Percentiles rank a stretch among this genome's conserved stretches.
These are phyloP conservation scores for Choristoneura fumiferana DNA, from an alignment of 1,140 invertebrate species.

Conservation along the genomic window DNA sequence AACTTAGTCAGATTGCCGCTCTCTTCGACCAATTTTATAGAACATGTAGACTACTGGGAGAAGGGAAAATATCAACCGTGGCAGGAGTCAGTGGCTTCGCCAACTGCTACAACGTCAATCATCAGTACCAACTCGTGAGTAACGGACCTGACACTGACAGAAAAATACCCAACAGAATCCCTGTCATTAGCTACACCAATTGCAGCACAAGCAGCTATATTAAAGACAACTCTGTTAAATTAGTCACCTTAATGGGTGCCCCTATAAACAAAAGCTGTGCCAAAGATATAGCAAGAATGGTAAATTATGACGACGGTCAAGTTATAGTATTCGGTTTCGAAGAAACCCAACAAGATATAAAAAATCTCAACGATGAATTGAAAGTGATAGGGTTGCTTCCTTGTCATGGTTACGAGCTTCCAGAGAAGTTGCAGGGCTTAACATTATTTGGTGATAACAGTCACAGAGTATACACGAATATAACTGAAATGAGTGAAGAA, in stretches of 20 bases:
- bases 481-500: conserved; percentile 19
- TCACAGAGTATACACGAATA: conserved; percentile 28
- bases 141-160: conserved; percentile 29
- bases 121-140: conserved; percentile 31
- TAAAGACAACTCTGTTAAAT: conserved; percentile 29
- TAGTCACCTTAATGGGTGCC: conserved; percentile 35
- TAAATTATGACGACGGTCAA: conserved; percentile 24
- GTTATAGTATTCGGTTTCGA: conserved; percentile 35
- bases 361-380: conserved; percentile 27
- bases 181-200: conserved; percentile 30
- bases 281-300: conserved; percentile 32
- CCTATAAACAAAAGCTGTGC: conserved; percentile 36
- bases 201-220: conserved; percentile 36
- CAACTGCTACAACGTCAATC: conserved; percentile 38
- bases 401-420: conserved; percentile 24
- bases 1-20: conserved; percentile 31
- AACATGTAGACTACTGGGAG: conserved; percentile 40
- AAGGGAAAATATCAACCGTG: conserved; percentile 26
- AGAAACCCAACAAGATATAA: conserved; percentile 22
- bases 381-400: conserved; percentile 20
- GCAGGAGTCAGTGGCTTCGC: conserved; percentile 27
- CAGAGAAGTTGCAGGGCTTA: conserved; percentile 20
- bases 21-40: conserved; percentile 19
- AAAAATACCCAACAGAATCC: conserved; percentile 40
- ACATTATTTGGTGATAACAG: conserved; percentile 24